Evolutionary conservation across 2,888 invertebrate genomes (phyloP).

Genomic region (Uloborus plumipes): DNA sequence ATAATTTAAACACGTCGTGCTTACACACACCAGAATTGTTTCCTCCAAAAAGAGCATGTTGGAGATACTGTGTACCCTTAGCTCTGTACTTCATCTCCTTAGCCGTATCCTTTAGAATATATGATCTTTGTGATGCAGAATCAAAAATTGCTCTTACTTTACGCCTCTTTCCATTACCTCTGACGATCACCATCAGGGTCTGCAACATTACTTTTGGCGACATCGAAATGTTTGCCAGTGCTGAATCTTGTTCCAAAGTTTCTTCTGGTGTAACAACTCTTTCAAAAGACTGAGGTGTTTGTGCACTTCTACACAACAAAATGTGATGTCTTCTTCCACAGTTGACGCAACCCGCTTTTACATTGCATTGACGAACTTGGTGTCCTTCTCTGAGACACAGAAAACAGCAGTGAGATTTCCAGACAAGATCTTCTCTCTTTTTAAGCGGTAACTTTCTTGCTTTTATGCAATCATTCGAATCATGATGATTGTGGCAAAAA

Average conservation of each 20-base stretch:
- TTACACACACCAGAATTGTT: no score
- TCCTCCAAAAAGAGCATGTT: no score
- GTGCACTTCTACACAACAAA: conserved; percentile 9
- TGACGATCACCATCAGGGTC: background rate
- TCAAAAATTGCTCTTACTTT: conserved; percentile 10
- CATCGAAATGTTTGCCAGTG: conserved; percentile 6
- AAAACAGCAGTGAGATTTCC: conserved; percentile 3
- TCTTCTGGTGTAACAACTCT: background rate
- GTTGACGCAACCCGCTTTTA: background rate
- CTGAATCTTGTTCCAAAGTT: background rate
- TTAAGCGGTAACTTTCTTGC: background rate
- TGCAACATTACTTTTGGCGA: background rate
- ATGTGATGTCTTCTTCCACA: conserved; percentile 8
- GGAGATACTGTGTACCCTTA: no score
- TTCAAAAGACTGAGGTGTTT: background rate
- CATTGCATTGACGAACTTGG: background rate
- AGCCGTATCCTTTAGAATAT: no score
- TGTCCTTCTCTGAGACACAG: background rate
- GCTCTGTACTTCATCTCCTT: no score
- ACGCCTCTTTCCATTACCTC: background rate
- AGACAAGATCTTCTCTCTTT: conserved; percentile 3
- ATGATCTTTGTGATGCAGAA: conserved; percentile 60
- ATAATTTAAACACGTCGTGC: no score
- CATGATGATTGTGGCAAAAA: no score
- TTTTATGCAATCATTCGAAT: background rate